These are phyloP conservation scores for Philonicus albiceps DNA, from an alignment of 2,888 invertebrate genomes.

Conservation along the genomic window DNA sequence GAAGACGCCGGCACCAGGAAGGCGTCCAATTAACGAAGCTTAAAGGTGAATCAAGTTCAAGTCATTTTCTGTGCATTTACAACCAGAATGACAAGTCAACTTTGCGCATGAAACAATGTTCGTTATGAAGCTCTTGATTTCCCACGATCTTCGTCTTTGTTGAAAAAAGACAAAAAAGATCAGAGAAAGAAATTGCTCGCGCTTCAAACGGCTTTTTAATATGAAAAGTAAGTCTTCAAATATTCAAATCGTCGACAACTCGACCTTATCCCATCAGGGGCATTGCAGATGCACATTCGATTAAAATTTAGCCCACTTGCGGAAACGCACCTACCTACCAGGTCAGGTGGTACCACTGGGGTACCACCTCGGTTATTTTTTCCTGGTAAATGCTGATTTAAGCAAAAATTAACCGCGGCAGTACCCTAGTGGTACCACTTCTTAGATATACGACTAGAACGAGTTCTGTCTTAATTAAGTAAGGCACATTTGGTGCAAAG, in stretches of 20 bases:
- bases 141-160: neutral
- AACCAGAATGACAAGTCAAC: slow-evolving; percentile 30
- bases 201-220: neutral
- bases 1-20: neutral
- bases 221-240: neutral
- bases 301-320: neutral
- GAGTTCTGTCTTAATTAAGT: neutral
- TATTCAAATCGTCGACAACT: neutral
- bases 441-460: neutral
- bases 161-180: neutral
- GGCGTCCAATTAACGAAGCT: neutral
- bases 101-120: neutral
- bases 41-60: slow-evolving; percentile 36
- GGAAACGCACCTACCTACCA: neutral
- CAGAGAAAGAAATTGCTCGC: neutral
- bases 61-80: neutral
- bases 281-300: neutral
- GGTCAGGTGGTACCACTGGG: neutral
- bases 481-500: neutral
- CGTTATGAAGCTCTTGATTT: neutral
- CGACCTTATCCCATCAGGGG: neutral
- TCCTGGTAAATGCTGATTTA: too few relatives aligned
- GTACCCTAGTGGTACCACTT: neutral
- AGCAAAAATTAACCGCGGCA: neutral
- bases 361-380: too few relatives aligned